Evolutionary conservation across 2,113 vertebrate species (phyloP), one percentile per base, ranked within the genome.

Genomic region (Butorides virescens): DNA sequence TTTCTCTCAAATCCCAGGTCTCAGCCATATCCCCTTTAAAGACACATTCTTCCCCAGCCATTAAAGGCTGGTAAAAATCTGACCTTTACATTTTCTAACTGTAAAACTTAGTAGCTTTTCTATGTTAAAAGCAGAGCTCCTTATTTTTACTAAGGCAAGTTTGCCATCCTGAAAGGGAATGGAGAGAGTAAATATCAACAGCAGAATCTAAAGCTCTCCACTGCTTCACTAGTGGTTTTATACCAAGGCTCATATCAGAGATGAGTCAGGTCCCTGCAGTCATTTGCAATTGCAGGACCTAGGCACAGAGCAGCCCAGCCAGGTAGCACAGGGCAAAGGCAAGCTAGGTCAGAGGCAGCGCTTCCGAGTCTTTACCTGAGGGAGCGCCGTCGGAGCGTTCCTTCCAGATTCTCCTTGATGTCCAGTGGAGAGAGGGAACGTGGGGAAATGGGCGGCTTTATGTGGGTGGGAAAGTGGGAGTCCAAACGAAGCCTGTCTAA

Each of bases 371-470:
- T 32, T 72, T 91, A 99, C 99, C 99, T 99, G 95, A 99, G 98
- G 67, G 99, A 99, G 65, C 99, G 98, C 53, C 99, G 98, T 36
- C 98, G 99, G 42, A 99, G 98, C 0, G 98, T 98, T 32, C 99
- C 98, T 25, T 99, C 99, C 80, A 98, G 97, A 42, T 98, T 98
- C 44, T 99, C 98, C 49, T 98, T 98, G 87, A 98, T 97, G 92
- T 99, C 99, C 96, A 99, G 92, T 0, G 98, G 83, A 6, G 97
- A 97, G 49, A 99, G 98, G 4, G 98, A 96, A 30, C 95, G 88
- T 3, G 98, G 95, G 7, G 98, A 98, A 3, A 98, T 97, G 52
- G 98, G 97, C 8, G 98, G 88, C 49, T 99, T 98, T 73, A 98
- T 97, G 72, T 98, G 98, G 34, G 98, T 97, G 27, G 98, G 98